These are phyloP conservation scores for Cotesia congregata DNA, from an alignment of 2,888 invertebrate species.

Conservation along the genomic window DNA sequence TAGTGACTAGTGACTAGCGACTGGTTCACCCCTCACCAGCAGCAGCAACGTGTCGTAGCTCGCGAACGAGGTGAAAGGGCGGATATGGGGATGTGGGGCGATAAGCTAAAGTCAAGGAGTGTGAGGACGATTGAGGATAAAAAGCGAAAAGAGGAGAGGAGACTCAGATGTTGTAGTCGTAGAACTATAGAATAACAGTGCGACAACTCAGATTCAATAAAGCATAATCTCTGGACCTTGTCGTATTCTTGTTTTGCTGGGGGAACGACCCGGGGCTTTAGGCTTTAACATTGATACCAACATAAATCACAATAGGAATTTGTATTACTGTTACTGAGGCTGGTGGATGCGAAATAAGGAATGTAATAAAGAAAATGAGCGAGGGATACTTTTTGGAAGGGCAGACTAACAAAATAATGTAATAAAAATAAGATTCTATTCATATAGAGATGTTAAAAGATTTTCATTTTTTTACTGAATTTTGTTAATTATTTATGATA, in stretches of 20 bases:
- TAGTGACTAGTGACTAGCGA: too few relatives aligned
- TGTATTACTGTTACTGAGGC: constrained; percentile 70
- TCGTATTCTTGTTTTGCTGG: constrained; percentile 27
- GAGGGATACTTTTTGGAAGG: constrained; percentile 37
- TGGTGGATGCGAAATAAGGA: constrained; percentile 70
- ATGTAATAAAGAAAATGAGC: constrained; percentile 71
- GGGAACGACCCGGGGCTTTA: constrained; percentile 53
- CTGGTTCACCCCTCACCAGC: constrained; percentile 46
- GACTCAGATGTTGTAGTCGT: constrained; percentile 42
- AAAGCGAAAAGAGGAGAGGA: constrained; percentile 31
- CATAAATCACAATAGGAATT: constrained; percentile 71
- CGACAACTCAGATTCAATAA: constrained; percentile 67
- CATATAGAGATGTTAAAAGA: not conserved
- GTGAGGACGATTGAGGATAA: constrained; percentile 27
- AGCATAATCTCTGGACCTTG: constrained; percentile 65
- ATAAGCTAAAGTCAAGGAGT: not conserved
- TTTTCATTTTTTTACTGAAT: not conserved
- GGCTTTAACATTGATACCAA: constrained; percentile 69
- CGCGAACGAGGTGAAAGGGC: constrained; percentile 36
- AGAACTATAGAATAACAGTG: constrained; percentile 62
- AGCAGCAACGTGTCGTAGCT: not conserved
- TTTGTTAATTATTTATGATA: not conserved
- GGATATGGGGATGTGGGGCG: constrained; percentile 15
- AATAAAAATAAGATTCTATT: constrained; percentile 18
- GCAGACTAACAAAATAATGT: constrained; percentile 40